A percentile compares a stretch with the other conserved stretches of the same genome.
These are phyloP conservation scores for Ridgeia piscesae DNA, from an alignment of 1,140 invertebrate genomes.

Conservation along the genomic window DNA sequence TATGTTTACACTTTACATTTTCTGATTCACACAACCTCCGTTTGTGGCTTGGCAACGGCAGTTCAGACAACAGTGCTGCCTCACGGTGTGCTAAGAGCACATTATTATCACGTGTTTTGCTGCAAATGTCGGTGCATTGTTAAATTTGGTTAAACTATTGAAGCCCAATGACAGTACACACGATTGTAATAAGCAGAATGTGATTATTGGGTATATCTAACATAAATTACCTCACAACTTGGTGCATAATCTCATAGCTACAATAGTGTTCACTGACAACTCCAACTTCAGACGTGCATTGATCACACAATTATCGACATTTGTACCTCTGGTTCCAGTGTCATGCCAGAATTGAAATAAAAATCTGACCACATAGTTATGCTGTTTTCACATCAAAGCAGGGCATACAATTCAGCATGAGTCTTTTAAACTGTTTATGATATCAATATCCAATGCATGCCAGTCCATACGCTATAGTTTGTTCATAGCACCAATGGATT, in stretches of 20 bases:
- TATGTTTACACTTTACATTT: no score
- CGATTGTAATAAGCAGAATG: background rate
- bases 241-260: background rate
- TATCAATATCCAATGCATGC: background rate
- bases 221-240: background rate
- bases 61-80: background rate
- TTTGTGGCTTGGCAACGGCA: no score
- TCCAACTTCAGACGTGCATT: background rate
- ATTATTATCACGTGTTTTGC: background rate
- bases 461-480: background rate
- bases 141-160: background rate
- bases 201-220: background rate
- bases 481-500: background rate
- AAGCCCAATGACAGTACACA: background rate
- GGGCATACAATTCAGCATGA: background rate
- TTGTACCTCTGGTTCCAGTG: no score
- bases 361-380: background rate
- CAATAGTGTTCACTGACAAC: background rate
- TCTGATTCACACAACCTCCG: no score
- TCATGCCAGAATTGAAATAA: background rate
- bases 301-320: background rate
- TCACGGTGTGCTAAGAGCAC: background rate
- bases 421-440: background rate
- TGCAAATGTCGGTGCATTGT: background rate
- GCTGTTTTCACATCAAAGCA: background rate